Conservation (phyloP, 2,113 vertebrate species). For the Pandion haliaetus region DNA sequence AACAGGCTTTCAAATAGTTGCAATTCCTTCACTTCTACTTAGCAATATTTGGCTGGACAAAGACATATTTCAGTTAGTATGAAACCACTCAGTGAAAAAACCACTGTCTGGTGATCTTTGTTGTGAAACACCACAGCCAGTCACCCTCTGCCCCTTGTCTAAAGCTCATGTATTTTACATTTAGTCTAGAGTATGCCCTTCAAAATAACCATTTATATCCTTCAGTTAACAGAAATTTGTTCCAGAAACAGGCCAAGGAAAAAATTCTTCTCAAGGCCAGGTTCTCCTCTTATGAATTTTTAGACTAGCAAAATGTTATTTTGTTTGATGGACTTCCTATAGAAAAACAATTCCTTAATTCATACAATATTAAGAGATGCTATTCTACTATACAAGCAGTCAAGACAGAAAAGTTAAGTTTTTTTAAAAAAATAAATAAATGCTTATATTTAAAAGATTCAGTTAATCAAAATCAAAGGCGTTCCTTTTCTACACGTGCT, state of each 20-base stretch:
- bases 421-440: too few relatives aligned
- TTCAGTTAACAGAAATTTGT: background rate
- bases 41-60: background rate
- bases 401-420: background rate
- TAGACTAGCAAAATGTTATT: background rate
- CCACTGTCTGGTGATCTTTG: background rate
- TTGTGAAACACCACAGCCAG: background rate
- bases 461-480: background rate
- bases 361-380: background rate
- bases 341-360: background rate
- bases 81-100: background rate
- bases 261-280: background rate
- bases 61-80: background rate
- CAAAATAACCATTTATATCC: background rate
- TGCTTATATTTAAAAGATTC: background rate
- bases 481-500: background rate
- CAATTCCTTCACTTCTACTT: background rate
- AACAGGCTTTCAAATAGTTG: background rate
- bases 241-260: background rate
- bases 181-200: background rate
- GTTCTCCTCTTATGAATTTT: background rate
- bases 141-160: background rate
- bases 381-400: background rate
- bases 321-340: background rate
- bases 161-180: background rate